These are phyloP conservation scores for Heliconius charithonia DNA, from an alignment of 2,888 invertebrate species.

Conservation along the genomic window DNA sequence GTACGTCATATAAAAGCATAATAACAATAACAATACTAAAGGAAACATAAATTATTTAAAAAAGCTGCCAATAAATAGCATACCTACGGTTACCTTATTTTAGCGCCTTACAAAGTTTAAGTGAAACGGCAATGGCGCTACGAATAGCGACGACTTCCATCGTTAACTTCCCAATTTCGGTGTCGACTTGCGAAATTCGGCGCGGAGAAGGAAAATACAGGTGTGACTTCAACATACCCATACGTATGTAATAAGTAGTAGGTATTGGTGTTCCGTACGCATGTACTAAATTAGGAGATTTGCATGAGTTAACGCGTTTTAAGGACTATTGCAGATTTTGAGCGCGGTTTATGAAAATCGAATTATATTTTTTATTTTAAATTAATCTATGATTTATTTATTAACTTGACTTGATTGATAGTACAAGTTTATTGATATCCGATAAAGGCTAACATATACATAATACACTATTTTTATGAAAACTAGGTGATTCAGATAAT, in stretches of 20 bases:
- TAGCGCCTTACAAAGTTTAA: conserved; percentile 26
- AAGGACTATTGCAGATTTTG: conserved; percentile 52
- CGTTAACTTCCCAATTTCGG: conserved; percentile 76
- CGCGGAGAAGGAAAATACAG: conserved; percentile 62
- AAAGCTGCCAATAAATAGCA: conserved; percentile 16
- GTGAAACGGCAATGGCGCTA: conserved; percentile 34
- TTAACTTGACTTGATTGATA: neutral
- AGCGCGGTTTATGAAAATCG: conserved; percentile 30
- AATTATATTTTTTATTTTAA: neutral
- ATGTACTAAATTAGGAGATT: conserved; percentile 68
- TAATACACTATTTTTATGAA: neutral
- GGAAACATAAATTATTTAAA: neutral
- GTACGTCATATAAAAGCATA: neutral
- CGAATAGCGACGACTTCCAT: conserved; percentile 64
- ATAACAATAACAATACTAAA: neutral
- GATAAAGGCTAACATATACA: no score
- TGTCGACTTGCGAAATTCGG: conserved; percentile 81
- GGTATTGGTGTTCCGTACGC: neutral
- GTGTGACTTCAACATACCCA: conserved; percentile 56
- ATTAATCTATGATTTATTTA: neutral
- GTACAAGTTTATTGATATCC: neutral
- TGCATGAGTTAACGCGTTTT: conserved; percentile 73
- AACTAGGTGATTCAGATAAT: neutral
- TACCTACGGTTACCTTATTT: conserved; percentile 11
- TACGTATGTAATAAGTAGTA: conserved; percentile 46